A percentile compares a stretch with the other conserved stretches of the same genome.
phyloP scores from a whole-genome alignment of 2,113 vertebrate genomes.

The Crotalus horridus region DNA sequence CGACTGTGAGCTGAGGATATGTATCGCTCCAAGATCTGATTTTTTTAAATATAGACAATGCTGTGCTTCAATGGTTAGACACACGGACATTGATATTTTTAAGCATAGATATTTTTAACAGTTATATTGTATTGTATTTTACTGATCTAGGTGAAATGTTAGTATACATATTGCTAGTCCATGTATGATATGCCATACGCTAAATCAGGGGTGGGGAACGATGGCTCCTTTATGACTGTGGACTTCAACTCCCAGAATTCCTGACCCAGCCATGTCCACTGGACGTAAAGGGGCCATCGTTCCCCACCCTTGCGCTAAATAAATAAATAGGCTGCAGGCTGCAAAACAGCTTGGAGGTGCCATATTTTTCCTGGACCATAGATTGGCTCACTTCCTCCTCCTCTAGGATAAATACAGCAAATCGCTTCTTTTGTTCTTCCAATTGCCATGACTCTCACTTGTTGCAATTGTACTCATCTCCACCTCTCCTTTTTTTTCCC shows the following conservation, averaged over 20 bases:
- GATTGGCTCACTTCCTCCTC: neutral
- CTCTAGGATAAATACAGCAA: neutral
- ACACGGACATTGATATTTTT: no score
- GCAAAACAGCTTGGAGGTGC: neutral
- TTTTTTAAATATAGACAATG: no score
- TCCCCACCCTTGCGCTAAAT: neutral
- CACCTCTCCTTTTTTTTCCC: neutral
- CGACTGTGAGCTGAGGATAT: no score
- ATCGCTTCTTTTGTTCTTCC: neutral
- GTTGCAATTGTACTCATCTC: neutral
- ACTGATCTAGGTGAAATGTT: no score
- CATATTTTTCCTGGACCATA: neutral
- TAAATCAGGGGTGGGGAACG: neutral
- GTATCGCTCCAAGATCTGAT: no score
- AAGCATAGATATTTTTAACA: no score
- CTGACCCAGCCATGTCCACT: no score
- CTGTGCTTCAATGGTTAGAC: no score
- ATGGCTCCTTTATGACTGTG: neutral
- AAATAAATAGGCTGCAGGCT: neutral
- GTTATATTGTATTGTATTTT: no score
- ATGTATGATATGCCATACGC: neutral
- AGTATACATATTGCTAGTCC: no score
- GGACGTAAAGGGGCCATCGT: neutral
- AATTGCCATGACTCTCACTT: neutral
- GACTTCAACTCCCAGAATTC: no score